Base-by-base conservation (phyloP, 2,113 vertebrate genomes). In the Brachyistius frenatus region DNA sequence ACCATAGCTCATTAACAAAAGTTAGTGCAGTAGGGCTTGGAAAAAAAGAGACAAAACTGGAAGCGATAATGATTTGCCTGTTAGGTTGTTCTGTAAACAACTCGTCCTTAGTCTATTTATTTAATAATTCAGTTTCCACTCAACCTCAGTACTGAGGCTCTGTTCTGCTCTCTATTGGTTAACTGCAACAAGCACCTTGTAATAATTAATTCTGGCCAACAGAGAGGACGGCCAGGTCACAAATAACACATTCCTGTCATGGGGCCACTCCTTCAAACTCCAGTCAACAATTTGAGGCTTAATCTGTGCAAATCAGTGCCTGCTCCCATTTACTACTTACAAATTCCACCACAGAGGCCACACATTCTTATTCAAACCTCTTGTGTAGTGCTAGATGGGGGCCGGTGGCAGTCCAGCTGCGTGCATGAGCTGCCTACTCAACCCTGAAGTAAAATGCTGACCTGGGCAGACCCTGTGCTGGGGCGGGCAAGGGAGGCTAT, bases 401-500 rank as follows among this genome's bases (percentile, higher is more conserved):
- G 46, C 53, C 70, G 63, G 63, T 80, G 72, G 71, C 35, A 35
- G 36, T 86, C 69, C 52, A 80, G 87, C 68, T 81, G 73, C 46
- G 30, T 78, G 69, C 64, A 71, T 55, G 71, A 77, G 77, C 36
- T 85, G 88, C 76, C 74, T 89, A 84, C 70, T 87, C 69, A 83
- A 89, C 82, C 76, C 78, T 88, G 90, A 86, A 75, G 60, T 86
- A 85, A 91, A 90, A 44, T 89, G 93, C 88, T 93, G 90, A 91
- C 87, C 83, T 81, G 81, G 73, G 79, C 86, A 91, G 73, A 80
- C 77, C 67, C 39, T 0, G 60, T 63, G 85, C 78, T 71, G 77
- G 73, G 56, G 72, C 41, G 5, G 49, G 78, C 74, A 66, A 39
- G 33, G 66, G 13, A 10, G 60, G 77, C 66, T 57, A 65, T 77